phyloP scores from a whole-genome alignment of 2,797 vertebrate genomes.

The Hephaestus fuliginosus region DNA sequence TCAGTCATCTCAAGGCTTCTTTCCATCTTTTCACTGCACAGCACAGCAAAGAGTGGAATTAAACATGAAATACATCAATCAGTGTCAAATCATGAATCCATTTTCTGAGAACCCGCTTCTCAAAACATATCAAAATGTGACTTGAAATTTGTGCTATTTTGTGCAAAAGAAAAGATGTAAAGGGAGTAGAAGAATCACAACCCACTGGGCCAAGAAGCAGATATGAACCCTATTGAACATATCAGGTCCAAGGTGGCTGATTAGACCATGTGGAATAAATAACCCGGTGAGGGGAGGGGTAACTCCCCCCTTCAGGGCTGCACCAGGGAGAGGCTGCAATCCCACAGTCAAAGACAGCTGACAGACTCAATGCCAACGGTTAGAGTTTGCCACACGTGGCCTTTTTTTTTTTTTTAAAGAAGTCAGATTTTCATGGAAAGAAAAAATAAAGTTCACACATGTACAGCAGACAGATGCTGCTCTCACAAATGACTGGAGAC shows the following conservation, averaged over 20 bases:
- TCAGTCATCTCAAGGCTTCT: constrained; percentile 87
- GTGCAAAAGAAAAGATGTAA: constrained; percentile 91
- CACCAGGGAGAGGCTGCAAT: constrained; percentile 90
- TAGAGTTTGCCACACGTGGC: constrained; percentile 76
- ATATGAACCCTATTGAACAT: constrained; percentile 93
- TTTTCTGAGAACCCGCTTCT: constrained; percentile 61
- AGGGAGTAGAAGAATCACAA: constrained; percentile 84
- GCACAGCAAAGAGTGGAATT: constrained; percentile 78
- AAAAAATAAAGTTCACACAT: constrained; percentile 68
- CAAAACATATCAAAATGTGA: constrained; percentile 55
- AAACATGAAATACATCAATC: constrained; percentile 66
- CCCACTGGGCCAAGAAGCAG: constrained; percentile 86
- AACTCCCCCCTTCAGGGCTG: constrained; percentile 78
- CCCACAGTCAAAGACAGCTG: constrained; percentile 91
- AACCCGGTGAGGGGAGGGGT: constrained; percentile 74
- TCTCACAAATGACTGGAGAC: constrained; percentile 79
- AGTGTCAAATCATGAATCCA: constrained; percentile 68
- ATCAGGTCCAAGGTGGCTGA: constrained; percentile 83
- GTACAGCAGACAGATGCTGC: constrained; percentile 71
- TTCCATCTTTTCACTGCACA: constrained; percentile 89
- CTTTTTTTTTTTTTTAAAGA: constrained; percentile 55
- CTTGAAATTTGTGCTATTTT: constrained; percentile 75
- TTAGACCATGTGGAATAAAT: constrained; percentile 80
- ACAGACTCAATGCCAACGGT: constrained; percentile 84
- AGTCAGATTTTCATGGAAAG: constrained; percentile 70